phyloP scores from a whole-genome alignment of 1,140 invertebrate genomes.

The Trachymyrmex septentrionalis region DNA sequence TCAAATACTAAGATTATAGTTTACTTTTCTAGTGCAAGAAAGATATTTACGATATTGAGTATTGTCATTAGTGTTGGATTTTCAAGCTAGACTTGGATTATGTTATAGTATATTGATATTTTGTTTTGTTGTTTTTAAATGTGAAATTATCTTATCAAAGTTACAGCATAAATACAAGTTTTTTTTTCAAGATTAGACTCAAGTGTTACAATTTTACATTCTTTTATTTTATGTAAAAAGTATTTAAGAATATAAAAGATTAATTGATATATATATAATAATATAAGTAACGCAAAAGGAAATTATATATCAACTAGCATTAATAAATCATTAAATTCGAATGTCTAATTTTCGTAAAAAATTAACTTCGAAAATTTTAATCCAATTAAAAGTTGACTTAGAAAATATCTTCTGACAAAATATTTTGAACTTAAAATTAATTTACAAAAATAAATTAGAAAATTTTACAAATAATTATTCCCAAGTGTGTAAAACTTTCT shows the following conservation, averaged over 20 bases:
- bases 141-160: neutral
- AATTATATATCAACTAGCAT: neutral
- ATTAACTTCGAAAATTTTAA: neutral
- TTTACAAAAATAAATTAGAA: neutral
- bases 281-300: neutral
- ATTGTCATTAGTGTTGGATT: neutral
- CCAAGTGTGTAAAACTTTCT: neutral
- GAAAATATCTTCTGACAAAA: neutral
- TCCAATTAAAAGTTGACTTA: neutral
- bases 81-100: neutral
- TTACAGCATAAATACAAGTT: neutral
- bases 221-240: neutral
- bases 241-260: neutral
- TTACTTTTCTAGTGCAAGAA: neutral
- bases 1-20: neutral
- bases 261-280: neutral
- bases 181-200: neutral
- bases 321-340: neutral
- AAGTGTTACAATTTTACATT: neutral
- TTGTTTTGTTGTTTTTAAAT: neutral
- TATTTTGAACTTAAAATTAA: slow-evolving; percentile 14
- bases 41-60: neutral
- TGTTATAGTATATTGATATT: neutral
- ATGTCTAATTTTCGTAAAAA: neutral
- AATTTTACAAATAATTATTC: neutral